Percentiles rank a stretch among this genome's conserved stretches.
These are phyloP conservation scores for Aphelenchoides fujianensis DNA, from an alignment of 1,140 invertebrate genomes.

Conservation along the genomic window DNA sequence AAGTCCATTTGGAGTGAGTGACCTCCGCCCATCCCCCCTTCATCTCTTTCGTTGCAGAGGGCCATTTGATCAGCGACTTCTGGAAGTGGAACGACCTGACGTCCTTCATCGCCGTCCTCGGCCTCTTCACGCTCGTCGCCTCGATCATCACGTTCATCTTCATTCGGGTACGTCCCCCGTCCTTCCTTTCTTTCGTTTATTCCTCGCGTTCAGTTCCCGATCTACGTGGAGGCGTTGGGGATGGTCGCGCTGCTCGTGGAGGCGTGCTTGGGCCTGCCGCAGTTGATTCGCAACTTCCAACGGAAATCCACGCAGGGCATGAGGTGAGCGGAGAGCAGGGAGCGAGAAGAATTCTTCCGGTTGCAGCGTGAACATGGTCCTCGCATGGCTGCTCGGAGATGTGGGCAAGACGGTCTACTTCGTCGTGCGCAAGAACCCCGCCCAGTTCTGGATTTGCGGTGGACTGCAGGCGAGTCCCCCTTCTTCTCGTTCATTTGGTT, in stretches of 20 bases:
- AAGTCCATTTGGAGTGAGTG: conserved; percentile 59
- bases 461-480: conserved; percentile 73
- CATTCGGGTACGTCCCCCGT: conserved; percentile 68
- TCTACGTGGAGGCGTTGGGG: conserved; percentile 83
- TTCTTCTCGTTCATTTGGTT: conserved; percentile 18
- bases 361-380: conserved; percentile 78
- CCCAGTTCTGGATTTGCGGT: conserved; percentile 93
- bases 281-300: conserved; percentile 81
- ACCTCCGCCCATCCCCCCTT: conserved; percentile 8
- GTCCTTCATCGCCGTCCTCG: conserved; percentile 88
- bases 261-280: conserved; percentile 88
- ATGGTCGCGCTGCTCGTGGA: conserved; percentile 91
- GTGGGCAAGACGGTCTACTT: conserved; percentile 96
- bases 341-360: conserved; percentile 39
- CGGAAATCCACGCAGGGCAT: conserved; percentile 91
- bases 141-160: conserved; percentile 83
- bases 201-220: conserved; percentile 60
- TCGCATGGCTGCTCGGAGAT: conserved; percentile 89
- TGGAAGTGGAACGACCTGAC: conserved; percentile 99
- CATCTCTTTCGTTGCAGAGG: conserved; percentile 47
- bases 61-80: conserved; percentile 71
- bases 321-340: conserved; percentile 72
- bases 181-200: neutral
- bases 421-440: conserved; percentile 78
- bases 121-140: conserved; percentile 77